Percentiles rank a stretch among this genome's conserved stretches.
These are phyloP conservation scores for Hydriomena furcata DNA, from an alignment of 2,888 invertebrate species.

Conservation along the genomic window DNA sequence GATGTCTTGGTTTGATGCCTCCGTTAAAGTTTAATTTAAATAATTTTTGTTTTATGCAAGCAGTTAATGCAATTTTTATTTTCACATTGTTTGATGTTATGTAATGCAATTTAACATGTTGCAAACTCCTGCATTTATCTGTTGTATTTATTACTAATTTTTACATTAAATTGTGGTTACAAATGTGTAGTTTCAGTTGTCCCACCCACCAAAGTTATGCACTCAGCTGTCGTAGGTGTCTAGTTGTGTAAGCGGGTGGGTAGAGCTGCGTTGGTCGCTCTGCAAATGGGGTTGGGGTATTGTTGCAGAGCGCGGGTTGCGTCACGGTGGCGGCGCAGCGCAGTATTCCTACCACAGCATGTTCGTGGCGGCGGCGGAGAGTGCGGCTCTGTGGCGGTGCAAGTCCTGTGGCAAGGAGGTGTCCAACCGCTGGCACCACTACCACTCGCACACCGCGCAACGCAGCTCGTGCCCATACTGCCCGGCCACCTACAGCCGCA, in stretches of 20 bases:
- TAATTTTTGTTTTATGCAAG: slow-evolving; percentile 83
- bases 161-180: slow-evolving; percentile 89
- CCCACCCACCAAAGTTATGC: slow-evolving; percentile 50
- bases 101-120: slow-evolving; percentile 84
- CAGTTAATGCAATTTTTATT: slow-evolving; percentile 82
- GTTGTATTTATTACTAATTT: slow-evolving; percentile 88
- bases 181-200: slow-evolving; percentile 82
- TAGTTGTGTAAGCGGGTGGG: slow-evolving; percentile 21
- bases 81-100: slow-evolving; percentile 84
- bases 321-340: slow-evolving; percentile 39
- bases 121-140: slow-evolving; percentile 87
- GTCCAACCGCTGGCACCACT: slow-evolving; percentile 94
- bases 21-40: slow-evolving; percentile 82
- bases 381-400: slow-evolving; percentile 91
- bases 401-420: slow-evolving; percentile 93
- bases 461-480: slow-evolving; percentile 93
- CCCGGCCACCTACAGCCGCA: slow-evolving; percentile 93
- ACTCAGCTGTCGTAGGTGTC: slow-evolving; percentile 14
- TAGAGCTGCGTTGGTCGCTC: slow-evolving; percentile 2
- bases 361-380: slow-evolving; percentile 89
- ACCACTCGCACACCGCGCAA: slow-evolving; percentile 92
- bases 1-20: slow-evolving; percentile 83
- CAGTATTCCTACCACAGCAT: slow-evolving; percentile 91
- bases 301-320: slow-evolving; percentile 29
- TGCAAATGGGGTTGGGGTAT: slow-evolving; percentile 16